Evolutionary conservation across 2,797 vertebrate species (phyloP), one percentile per base, ranked within the genome.

Genomic region (Aphelocoma californica): DNA sequence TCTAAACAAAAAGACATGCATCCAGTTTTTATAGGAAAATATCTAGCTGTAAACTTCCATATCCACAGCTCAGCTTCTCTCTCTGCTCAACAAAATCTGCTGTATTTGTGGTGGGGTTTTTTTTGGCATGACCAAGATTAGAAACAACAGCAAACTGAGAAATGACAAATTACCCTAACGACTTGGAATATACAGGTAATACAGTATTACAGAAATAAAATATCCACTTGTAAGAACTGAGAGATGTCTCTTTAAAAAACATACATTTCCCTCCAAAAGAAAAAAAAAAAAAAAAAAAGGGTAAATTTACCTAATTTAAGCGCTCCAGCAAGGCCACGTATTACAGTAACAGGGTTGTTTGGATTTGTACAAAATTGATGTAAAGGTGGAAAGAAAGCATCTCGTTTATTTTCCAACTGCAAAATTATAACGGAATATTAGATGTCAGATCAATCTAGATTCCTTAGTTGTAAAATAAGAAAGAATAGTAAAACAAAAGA

Each of bases 361-460:
- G 99, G 98, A 98, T 99, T 99, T 97, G 99, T 99, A 98, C 99
- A 99, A 98, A 99, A 99, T 97, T 99, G 99, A 97, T 99, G 99
- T 92, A 99, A 98, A 31, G 99, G 99, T 95, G 99, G 99, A 97
- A 99, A 99, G 98, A 99, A 99, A 96, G 98, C 99, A 86, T 99
- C 99, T 96, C 99, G 98, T 98, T 99, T 99, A 97, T 99, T 99
- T 98, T 99, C 99, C 95, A 99, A 98, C 99, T 99, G 98, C 77
- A 97, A 98, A 97, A 97, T 97, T 91, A 93, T 64, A 97, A 97
- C 60, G 56, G n/a, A 92, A 32, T 51, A 86, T 97, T 96, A 98
- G 45, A 58, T 47, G 64, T 81, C 78, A 78, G 31, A 66, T 69
- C 87, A 88, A 85, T 85, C 91, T 47, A 89, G 62, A 88, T 13